These are phyloP conservation scores for Apis dorsata DNA, from an alignment of 1,140 invertebrate genomes.

Conservation along the genomic window DNA sequence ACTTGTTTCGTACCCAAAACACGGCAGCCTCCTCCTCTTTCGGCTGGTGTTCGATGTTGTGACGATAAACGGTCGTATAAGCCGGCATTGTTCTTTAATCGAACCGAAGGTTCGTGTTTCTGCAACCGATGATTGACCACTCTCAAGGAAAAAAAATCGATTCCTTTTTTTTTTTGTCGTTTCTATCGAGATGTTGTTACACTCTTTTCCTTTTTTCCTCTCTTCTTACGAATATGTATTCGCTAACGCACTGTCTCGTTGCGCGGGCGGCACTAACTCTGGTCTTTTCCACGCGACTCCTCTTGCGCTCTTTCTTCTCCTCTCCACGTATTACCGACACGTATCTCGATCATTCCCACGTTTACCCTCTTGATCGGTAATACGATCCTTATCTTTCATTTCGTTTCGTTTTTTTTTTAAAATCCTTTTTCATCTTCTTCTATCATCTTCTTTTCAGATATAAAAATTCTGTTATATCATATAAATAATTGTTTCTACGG, in stretches of 20 bases:
- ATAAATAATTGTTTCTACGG: background rate
- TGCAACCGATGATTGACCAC: background rate
- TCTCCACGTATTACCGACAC: constrained; percentile 58
- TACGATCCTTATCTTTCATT: background rate
- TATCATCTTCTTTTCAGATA: background rate
- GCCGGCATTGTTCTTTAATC: constrained; percentile 70
- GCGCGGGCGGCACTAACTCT: constrained; percentile 78
- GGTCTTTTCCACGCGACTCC: constrained; percentile 71
- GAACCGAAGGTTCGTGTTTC: constrained; percentile 18
- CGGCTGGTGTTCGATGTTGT: constrained; percentile 69
- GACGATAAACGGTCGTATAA: constrained; percentile 73
- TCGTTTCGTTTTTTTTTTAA: background rate
- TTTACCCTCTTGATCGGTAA: constrained; percentile 38
- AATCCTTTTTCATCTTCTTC: background rate
- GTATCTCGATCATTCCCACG: constrained; percentile 72
- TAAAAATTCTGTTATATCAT: background rate
- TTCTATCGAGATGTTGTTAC: background rate
- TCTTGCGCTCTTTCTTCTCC: constrained; percentile 52
- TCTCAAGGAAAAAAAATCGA: background rate
- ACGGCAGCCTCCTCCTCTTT: constrained; percentile 76
- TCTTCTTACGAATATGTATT: constrained; percentile 47
- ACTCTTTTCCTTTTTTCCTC: constrained; percentile 31
- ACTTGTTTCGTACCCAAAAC: constrained; percentile 75
- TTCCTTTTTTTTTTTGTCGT: background rate
- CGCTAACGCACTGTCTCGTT: constrained; percentile 73